phyloP scores from a whole-genome alignment of 1,140 invertebrate genomes.

The Sycophaga agraensis region DNA sequence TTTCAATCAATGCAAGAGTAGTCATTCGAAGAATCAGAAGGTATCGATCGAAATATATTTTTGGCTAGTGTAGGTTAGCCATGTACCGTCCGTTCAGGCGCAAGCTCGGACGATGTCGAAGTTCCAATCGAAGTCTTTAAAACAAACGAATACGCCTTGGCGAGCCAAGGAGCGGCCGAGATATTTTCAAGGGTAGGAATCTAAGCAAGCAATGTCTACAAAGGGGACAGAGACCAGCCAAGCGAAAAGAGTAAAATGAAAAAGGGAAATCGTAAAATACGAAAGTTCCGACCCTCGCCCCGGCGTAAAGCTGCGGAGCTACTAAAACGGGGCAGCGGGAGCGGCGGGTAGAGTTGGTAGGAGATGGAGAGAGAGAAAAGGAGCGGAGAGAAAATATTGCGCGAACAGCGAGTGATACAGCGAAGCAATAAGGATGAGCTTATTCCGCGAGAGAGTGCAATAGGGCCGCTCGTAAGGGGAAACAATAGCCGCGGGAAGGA shows the following conservation, averaged over 20 bases:
- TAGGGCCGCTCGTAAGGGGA: constrained; percentile 37
- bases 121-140: no score
- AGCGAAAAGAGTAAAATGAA: constrained; percentile 11
- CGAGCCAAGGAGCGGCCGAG: no score
- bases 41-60: no score
- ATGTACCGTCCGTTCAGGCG: no score
- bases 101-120: no score
- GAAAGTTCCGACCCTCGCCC: constrained; percentile 3
- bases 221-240: constrained; percentile 25
- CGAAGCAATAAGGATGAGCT: constrained; percentile 23
- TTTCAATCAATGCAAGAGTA: no score
- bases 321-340: background rate
- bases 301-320: constrained; percentile 7
- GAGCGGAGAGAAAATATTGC: constrained; percentile 19
- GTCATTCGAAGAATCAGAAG: no score
- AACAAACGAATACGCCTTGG: no score
- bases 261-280: constrained; percentile 7
- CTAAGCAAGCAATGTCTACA: constrained; percentile 6
- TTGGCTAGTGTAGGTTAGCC: no score
- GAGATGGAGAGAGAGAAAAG: constrained; percentile 6
- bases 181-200: no score
- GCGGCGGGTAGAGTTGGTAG: background rate
- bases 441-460: constrained; percentile 16
- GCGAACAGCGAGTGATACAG: constrained; percentile 16
- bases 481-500: constrained; percentile 44